Base-by-base conservation (phyloP, 2,888 invertebrate genomes). In the Zaprionus lineosus region DNA sequence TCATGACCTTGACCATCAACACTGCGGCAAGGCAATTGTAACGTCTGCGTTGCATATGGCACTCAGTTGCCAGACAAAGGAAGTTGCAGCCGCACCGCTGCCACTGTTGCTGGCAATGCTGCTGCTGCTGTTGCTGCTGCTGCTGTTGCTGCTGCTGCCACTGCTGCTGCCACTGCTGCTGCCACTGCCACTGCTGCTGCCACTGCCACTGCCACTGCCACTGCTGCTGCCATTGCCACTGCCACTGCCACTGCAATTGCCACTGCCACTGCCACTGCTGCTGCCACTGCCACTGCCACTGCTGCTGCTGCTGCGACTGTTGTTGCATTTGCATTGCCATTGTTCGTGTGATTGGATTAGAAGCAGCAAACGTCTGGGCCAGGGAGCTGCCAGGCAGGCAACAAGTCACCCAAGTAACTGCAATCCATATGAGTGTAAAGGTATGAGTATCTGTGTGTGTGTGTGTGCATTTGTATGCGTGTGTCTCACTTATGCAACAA, bases 1-100 rank as follows among this genome's bases (percentile, higher is more conserved):
- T 86, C 86, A 86, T 87, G 86, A 86, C 86, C 86, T 86, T 86
- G 86, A 86, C 86, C 86, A 87, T 87, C 87, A 81, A 81, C 84
- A 73, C 62, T 58, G 57, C 56, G 70, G 62, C 67, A 67, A 72
- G 60, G 72, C 71, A 72, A 64, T 73, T 62, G 61, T 59, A 78
- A 56, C 53, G 64, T 61, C 79, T 67, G 63, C 64, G 74, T 68
- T 77, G 64, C 74, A 76, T 68, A 75, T 76, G 59, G 47, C 43
- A 29, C 72, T 62, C 58, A 48, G 34, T n/a, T 24, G 60, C 50
- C 68, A 82, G 78, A 82, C 84, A 78, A 73, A 75, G 75, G 73
- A 73, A 72, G 57, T 73, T 73, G 60, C 67, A 67, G 63, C 44
- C 51, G 43, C 34, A 34, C 50, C 36, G 33, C 16, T 7, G 33